phyloP scores from a whole-genome alignment of 2,113 vertebrate species.

The Urocynchramus pylzowi region DNA sequence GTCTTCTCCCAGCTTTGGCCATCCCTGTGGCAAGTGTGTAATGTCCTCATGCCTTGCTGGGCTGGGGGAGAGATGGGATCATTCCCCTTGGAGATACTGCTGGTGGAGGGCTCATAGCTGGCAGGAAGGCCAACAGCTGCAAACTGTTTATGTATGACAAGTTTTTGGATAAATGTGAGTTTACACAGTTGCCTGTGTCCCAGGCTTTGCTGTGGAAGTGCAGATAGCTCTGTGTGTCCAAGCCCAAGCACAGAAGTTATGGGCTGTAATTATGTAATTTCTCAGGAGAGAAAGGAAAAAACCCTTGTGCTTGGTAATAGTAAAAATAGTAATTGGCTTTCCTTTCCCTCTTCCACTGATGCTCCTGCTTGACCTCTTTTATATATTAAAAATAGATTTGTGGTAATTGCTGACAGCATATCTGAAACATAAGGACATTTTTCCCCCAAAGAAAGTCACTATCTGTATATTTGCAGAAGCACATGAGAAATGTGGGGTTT shows the following conservation, averaged over 20 bases:
- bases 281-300: conserved; percentile 39
- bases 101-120: conserved; percentile 21
- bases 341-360: not conserved
- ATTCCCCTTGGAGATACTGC: conserved; percentile 18
- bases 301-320: not conserved
- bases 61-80: not conserved
- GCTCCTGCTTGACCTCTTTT: not conserved
- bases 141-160: conserved; percentile 49
- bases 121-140: conserved; percentile 60
- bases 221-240: conserved; percentile 19
- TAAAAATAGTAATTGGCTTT: conserved; percentile 7
- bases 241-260: conserved; percentile 29
- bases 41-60: not conserved
- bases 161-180: conserved; percentile 49
- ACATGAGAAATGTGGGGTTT: not conserved
- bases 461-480: not conserved
- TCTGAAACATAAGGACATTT: not conserved
- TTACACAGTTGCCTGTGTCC: conserved; percentile 48
- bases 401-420: not conserved
- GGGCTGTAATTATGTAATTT: conserved; percentile 27
- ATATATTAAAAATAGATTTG: not conserved
- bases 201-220: conserved; percentile 29
- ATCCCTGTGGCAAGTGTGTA: not conserved
- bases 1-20: not conserved
- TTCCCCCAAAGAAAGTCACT: not conserved